Percentiles rank a stretch among this genome's conserved stretches.
These are phyloP conservation scores for Ditula angustiorana DNA, from an alignment of 2,888 invertebrate species.

Conservation along the genomic window DNA sequence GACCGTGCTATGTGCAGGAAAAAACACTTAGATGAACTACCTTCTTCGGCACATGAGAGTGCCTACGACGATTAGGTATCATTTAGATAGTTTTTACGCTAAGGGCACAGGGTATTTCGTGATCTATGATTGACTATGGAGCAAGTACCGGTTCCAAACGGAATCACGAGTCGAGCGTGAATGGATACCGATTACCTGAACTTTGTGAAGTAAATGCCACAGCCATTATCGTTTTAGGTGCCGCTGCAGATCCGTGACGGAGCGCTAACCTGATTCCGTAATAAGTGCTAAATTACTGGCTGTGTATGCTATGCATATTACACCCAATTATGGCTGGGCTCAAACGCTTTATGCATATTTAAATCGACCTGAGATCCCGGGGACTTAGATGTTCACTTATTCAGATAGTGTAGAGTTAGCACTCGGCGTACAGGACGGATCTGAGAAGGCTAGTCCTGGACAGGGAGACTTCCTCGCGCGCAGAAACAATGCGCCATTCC, in stretches of 20 bases:
- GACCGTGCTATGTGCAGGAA: not conserved
- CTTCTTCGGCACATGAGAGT: not conserved
- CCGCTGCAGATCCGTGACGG: conserved; percentile 66
- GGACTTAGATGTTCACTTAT: conserved; percentile 2
- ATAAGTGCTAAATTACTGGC: conserved; percentile 40
- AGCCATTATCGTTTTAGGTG: conserved; percentile 65
- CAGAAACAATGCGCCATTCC: conserved; percentile 80
- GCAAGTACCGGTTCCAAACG: conserved; percentile 45
- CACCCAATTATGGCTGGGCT: not conserved
- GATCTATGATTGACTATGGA: conserved; percentile 66
- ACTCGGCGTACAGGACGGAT: conserved; percentile 62
- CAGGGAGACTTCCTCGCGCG: conserved; percentile 62
- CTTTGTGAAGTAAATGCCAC: conserved; percentile 59
- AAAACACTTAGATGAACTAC: not conserved
- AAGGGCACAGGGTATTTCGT: conserved; percentile 57
- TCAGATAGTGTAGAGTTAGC: conserved; percentile 57
- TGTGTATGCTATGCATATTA: not conserved
- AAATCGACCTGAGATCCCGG: not conserved
- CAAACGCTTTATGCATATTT: conserved; percentile 19
- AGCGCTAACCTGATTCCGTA: conserved; percentile 64
- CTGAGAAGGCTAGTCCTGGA: conserved; percentile 72
- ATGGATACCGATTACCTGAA: conserved; percentile 55
- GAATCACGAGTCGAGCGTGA: conserved; percentile 58
- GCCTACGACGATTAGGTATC: not conserved
- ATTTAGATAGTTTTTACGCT: conserved; percentile 26